phyloP scores from a whole-genome alignment of 2,797 vertebrate species.

The Limosa lapponica region DNA sequence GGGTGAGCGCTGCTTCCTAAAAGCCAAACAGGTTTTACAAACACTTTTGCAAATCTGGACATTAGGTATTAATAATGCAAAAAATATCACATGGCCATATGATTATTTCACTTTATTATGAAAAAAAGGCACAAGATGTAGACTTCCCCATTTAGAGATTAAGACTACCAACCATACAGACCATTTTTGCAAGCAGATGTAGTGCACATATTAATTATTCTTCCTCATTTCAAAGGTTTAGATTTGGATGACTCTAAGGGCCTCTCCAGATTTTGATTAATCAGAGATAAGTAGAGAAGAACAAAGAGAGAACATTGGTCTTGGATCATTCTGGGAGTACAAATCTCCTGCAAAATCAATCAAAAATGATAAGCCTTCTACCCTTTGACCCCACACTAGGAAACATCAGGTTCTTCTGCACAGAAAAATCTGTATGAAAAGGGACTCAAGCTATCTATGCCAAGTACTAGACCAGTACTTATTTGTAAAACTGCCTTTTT shows the following conservation, averaged over 20 bases:
- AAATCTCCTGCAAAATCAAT: not conserved
- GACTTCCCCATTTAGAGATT: not conserved
- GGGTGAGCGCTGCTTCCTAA: not conserved
- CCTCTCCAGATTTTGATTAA: not conserved
- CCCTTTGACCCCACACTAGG: not conserved
- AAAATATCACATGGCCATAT: not conserved
- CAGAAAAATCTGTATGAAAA: not conserved
- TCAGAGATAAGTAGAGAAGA: not conserved
- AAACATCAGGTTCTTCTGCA: not conserved
- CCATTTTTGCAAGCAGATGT: not conserved
- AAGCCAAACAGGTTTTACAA: not conserved
- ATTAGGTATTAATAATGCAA: not conserved
- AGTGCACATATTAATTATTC: not conserved
- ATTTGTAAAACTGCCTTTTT: not conserved
- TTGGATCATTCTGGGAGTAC: not conserved
- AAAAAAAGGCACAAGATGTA: not conserved
- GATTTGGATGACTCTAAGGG: not conserved
- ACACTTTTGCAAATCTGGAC: not conserved
- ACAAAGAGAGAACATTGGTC: not conserved
- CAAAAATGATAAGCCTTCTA: not conserved
- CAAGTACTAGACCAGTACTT: not conserved
- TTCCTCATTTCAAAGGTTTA: not conserved
- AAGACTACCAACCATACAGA: not conserved
- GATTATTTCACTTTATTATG: not conserved
- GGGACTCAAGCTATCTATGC: not conserved